Conservation (phyloP, 1,140 invertebrate species). For the Drosophila equinoxialis region DNA sequence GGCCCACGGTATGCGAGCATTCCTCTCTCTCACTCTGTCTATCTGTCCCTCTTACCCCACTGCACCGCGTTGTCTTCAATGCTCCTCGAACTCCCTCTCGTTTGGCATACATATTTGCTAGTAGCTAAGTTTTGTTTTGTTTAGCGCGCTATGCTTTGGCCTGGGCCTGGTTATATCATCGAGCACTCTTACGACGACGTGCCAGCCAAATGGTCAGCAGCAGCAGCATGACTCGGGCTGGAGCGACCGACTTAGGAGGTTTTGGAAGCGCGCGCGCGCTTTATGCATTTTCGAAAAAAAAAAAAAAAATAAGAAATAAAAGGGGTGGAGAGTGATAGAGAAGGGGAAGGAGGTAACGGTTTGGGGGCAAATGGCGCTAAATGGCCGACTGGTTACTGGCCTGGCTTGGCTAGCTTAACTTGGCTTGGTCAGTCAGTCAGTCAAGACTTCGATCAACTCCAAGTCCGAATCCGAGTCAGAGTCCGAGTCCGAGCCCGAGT, state of each 20-base stretch:
- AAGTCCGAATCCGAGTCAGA: not conserved
- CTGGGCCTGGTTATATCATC: constrained; percentile 77
- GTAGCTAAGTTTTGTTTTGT: constrained; percentile 78
- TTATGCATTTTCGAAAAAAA: constrained; percentile 69
- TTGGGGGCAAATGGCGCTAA: constrained; percentile 63
- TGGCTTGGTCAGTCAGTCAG: not conserved
- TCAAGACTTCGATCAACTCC: constrained; percentile 20
- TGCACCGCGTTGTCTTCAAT: not conserved
- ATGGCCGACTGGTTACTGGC: constrained; percentile 73
- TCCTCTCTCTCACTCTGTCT: constrained; percentile 3
- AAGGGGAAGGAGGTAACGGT: constrained; percentile 21
- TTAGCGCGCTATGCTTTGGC: constrained; percentile 62
- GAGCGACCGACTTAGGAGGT: constrained; percentile 71
- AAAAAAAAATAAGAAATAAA: constrained; percentile 1
- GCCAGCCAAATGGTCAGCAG: constrained; percentile 76
- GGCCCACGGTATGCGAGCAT: constrained; percentile 65
- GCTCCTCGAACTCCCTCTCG: constrained; percentile 40
- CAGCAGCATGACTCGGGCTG: constrained; percentile 48
- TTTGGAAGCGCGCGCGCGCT: constrained; percentile 56
- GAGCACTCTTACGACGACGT: constrained; percentile 70
- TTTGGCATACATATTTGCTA: constrained; percentile 72
- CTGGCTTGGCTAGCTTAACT: constrained; percentile 52
- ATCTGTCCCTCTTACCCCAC: not conserved
- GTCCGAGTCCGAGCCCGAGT: not conserved
- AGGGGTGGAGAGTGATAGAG: not conserved